These are phyloP conservation scores for Aspiorhynchus laticeps DNA, from an alignment of 2,113 vertebrate genomes.

Conservation along the genomic window DNA sequence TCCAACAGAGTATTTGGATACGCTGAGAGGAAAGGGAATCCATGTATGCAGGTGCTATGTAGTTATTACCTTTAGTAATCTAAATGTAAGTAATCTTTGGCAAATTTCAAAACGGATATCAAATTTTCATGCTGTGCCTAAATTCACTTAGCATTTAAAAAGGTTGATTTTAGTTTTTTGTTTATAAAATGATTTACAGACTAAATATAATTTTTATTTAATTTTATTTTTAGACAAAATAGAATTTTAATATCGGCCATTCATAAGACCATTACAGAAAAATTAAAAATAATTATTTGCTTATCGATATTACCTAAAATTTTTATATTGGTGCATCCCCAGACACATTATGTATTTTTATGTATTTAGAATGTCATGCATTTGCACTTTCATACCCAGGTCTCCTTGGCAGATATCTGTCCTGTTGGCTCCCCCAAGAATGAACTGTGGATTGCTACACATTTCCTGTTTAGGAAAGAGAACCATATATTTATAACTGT, in stretches of 20 bases:
- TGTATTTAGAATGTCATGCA: not conserved
- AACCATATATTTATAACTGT: not conserved
- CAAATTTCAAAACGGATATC: not conserved
- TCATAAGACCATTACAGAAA: not conserved
- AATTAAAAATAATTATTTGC: not conserved
- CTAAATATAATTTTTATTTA: not conserved
- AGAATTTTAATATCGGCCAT: not conserved
- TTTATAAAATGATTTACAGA: not conserved
- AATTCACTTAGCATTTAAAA: not conserved
- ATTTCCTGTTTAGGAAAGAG: constrained; percentile 82
- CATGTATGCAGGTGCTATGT: not conserved
- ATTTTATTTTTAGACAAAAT: no score
- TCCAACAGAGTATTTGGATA: not conserved
- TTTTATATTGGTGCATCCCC: not conserved
- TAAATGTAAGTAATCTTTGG: not conserved
- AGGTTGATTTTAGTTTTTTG: not conserved
- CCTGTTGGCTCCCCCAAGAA: constrained; percentile 91
- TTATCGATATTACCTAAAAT: not conserved
- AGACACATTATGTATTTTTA: not conserved
- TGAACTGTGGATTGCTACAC: constrained; percentile 92
- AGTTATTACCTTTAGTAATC: not conserved
- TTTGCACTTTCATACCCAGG: constrained; percentile 78
- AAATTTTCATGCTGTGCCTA: not conserved
- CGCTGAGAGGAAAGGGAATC: not conserved
- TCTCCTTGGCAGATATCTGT: constrained; percentile 98